Conservation (phyloP, 2,888 invertebrate genomes). For the Sminthurides aquaticus region DNA sequence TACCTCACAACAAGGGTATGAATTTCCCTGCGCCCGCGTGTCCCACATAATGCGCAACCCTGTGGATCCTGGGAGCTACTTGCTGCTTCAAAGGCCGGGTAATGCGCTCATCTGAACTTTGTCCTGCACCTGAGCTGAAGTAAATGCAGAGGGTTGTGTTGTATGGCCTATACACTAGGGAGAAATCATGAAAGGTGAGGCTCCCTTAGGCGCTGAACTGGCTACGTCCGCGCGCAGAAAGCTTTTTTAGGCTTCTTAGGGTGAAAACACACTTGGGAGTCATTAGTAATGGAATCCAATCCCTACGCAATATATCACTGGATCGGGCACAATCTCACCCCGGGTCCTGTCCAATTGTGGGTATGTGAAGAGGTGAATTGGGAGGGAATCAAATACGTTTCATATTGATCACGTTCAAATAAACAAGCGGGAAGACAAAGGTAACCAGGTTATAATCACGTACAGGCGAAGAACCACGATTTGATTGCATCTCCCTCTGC, state of each 20-base stretch:
- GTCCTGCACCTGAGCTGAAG: not conserved
- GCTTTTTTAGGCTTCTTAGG: not conserved
- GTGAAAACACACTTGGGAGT: conserved; percentile 2
- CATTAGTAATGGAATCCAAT: not conserved
- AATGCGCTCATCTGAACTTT: too few species aligned
- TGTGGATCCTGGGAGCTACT: not conserved
- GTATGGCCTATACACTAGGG: not conserved
- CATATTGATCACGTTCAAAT: too few species aligned
- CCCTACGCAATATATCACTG: not conserved
- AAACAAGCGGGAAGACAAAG: too few species aligned
- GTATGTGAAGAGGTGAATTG: too few species aligned
- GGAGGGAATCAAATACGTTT: too few species aligned
- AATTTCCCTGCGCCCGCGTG: not conserved
- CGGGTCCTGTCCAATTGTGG: not conserved
- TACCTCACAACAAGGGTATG: too few species aligned
- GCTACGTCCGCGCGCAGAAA: not conserved
- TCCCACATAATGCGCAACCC: not conserved
- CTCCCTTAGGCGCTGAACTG: not conserved
- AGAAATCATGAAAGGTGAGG: not conserved
- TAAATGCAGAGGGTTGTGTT: not conserved
- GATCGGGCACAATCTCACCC: not conserved
- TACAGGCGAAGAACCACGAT: too few species aligned
- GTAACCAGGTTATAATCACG: too few species aligned
- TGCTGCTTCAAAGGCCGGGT: too few species aligned
- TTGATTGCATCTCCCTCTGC: too few species aligned